A percentile compares a stretch with the other conserved stretches of the same genome.
phyloP scores from a whole-genome alignment of 2,888 invertebrate species.

The Imbricaverruca yamaguchii region DNA sequence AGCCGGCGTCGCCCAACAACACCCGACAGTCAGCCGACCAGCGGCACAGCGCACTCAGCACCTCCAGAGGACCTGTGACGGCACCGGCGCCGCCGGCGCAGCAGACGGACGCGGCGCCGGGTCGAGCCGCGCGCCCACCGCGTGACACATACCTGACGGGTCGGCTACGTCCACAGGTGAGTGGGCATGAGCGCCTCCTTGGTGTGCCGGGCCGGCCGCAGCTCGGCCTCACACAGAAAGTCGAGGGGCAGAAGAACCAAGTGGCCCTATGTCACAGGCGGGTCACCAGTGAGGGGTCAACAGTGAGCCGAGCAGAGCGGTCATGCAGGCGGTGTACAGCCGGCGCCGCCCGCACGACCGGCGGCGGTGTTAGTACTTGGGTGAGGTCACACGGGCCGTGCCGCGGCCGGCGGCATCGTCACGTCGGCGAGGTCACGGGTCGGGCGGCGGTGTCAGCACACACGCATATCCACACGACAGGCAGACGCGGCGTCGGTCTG shows the following conservation, averaged over 20 bases:
- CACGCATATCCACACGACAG: neutral
- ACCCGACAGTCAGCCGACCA: neutral
- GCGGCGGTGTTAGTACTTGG: neutral
- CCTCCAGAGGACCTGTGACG: neutral
- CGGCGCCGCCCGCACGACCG: neutral
- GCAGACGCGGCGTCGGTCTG: neutral
- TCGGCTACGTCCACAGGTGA: constrained; percentile 74
- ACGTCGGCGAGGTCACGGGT: neutral
- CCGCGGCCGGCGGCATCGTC: neutral
- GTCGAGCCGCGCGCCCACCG: constrained; percentile 29
- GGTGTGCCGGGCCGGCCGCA: constrained; percentile 72
- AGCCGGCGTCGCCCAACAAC: neutral
- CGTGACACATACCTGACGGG: neutral
- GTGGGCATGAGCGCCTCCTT: constrained; percentile 91
- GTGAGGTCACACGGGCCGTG: neutral
- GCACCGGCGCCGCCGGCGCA: neutral
- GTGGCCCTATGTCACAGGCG: constrained; percentile 54
- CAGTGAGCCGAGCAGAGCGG: neutral
- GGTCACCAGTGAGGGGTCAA: neutral
- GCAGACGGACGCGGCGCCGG: too few relatives aligned
- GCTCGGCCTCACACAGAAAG: constrained; percentile 76
- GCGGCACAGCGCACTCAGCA: neutral
- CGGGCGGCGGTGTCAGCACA: neutral
- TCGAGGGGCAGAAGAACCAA: constrained; percentile 80
- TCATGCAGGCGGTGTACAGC: too few relatives aligned